Conservation (phyloP, 37 sponge, comb jelly and placozoan species). For the Eunapius fragilis region DNA sequence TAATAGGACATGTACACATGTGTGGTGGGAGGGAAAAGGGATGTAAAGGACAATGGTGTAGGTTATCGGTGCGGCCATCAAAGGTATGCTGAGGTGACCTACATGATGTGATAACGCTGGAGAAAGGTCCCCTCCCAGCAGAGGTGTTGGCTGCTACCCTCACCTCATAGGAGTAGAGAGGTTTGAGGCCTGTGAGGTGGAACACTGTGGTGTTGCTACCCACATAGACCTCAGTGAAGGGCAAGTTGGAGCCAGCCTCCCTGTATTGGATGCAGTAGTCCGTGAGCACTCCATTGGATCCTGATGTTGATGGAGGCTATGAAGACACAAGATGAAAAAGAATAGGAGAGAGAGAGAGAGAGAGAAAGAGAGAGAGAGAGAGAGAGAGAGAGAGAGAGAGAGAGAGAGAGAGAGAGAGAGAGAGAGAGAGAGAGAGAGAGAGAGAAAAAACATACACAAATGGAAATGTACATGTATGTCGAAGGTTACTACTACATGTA, state of each 20-base stretch:
- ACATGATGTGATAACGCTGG: neutral
- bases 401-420: too few species aligned
- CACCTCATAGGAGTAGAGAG: neutral
- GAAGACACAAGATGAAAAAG: too few species aligned
- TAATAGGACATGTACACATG: neutral
- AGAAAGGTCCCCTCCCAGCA: neutral
- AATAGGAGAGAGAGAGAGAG: neutral
- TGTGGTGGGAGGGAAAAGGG: neutral
- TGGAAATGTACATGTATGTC: too few species aligned
- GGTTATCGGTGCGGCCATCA: too few species aligned
- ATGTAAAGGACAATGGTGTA: slow-evolving; percentile 19
- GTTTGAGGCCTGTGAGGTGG: neutral
- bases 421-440: too few species aligned
- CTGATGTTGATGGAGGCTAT: neutral
- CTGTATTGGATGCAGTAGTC: neutral
- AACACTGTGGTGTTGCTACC: neutral
- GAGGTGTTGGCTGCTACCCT: too few species aligned
- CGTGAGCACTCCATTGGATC: too few species aligned
- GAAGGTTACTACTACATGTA: too few species aligned
- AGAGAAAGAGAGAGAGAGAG: too few species aligned
- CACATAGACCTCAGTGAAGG: neutral
- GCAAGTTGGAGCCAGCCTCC: neutral
- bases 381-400: too few species aligned
- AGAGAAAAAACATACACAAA: too few species aligned
- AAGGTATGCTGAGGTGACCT: too few species aligned